Percentiles rank a stretch among this genome's conserved stretches.
Evolutionary conservation across 2,888 invertebrate species (phyloP).

Genomic region (Lasioglossum leucozonium): DNA sequence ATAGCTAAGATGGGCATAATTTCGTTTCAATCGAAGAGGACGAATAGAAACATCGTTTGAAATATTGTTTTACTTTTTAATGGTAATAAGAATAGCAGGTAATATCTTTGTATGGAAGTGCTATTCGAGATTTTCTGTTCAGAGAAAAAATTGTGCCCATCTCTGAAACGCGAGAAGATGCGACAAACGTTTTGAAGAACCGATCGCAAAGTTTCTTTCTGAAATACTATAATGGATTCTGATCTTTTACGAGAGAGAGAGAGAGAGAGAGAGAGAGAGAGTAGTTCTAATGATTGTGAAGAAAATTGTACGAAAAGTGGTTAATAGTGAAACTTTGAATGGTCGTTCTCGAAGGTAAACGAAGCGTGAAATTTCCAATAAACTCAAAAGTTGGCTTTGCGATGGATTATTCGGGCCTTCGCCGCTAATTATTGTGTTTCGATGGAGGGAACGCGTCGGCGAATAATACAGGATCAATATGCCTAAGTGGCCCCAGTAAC

Average conservation of each 20-base stretch:
- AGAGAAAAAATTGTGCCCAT: not conserved
- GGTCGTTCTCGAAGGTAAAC: not conserved
- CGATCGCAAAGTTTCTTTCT: not conserved
- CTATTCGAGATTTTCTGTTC: not conserved
- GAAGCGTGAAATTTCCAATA: too few species aligned
- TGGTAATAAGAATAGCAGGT: not conserved
- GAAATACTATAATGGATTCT: too few species aligned
- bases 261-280: too few species aligned
- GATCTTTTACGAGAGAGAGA: too few species aligned
- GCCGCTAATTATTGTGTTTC: constrained; percentile 29
- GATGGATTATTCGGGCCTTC: not conserved
- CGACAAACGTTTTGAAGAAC: not conserved
- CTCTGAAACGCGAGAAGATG: not conserved
- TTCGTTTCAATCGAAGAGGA: not conserved
- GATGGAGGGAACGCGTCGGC: constrained; percentile 60
- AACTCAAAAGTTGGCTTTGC: not conserved
- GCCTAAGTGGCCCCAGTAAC: constrained; percentile 64
- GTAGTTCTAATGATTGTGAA: too few species aligned
- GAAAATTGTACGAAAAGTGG: too few species aligned
- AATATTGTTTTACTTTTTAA: not conserved
- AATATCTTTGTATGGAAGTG: not conserved
- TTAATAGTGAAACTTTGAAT: not conserved
- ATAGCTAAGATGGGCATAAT: constrained; percentile 14
- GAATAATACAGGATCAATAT: constrained; percentile 66
- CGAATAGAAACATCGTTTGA: not conserved